Percentiles rank a stretch among this genome's conserved stretches.
Conservation (phyloP, 1,140 invertebrate genomes). For the Pygmarrhopalites habei region DNA sequence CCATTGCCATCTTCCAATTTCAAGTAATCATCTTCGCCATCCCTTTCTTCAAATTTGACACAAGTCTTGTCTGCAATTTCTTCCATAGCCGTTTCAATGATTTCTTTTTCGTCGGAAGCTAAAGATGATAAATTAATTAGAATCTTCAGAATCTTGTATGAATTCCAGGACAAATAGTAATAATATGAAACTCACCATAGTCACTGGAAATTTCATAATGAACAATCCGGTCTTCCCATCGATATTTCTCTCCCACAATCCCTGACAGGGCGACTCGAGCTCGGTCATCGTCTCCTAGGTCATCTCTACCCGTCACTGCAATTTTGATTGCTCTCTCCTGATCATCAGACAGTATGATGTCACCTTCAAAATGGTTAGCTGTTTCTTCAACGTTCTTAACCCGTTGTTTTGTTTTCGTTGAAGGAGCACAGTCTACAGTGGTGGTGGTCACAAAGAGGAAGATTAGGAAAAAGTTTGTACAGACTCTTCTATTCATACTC, state of each 20-base stretch:
- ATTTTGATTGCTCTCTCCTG: slow-evolving; percentile 5
- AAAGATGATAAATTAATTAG: too few relatives aligned
- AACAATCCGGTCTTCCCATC: slow-evolving; percentile 2
- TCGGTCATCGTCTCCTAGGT: too few relatives aligned
- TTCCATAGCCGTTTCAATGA: slow-evolving; percentile 47
- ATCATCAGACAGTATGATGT: slow-evolving; percentile 2
- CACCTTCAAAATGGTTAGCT: slow-evolving; percentile 4
- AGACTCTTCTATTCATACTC: too few relatives aligned
- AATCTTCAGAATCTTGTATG: too few relatives aligned
- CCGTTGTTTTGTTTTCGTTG: neutral
- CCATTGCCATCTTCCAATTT: slow-evolving; percentile 40
- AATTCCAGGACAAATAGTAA: too few relatives aligned
- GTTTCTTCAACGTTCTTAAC: neutral
- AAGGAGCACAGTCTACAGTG: neutral
- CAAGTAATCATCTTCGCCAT: slow-evolving; percentile 50
- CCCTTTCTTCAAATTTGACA: slow-evolving; percentile 51
- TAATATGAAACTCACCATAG: slow-evolving; percentile 6
- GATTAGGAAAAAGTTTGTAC: too few relatives aligned
- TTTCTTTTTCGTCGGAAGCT: slow-evolving; percentile 43
- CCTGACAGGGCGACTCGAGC: slow-evolving; percentile 4
- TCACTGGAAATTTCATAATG: slow-evolving; percentile 12
- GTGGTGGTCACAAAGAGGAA: too few relatives aligned
- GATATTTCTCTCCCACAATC: slow-evolving; percentile 13
- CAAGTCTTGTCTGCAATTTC: slow-evolving; percentile 55
- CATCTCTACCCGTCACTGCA: neutral